Evolutionary conservation across 2,113 vertebrate genomes (phyloP).

Genomic region (Elachura formosa): DNA sequence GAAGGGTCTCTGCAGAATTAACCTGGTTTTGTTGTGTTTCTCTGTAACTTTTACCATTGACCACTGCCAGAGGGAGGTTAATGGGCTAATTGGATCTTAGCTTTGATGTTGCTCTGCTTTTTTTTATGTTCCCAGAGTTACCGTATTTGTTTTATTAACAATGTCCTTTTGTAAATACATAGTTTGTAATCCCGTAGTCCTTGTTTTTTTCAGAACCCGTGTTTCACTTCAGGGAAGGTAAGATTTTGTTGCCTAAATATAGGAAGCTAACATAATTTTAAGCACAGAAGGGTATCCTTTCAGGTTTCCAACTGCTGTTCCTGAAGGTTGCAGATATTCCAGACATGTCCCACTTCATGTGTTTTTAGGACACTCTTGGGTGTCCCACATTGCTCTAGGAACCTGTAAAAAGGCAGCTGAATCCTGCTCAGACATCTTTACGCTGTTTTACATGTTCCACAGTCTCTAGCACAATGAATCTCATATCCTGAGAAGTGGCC

Average conservation of each 20-base stretch:
- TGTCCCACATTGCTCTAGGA: not conserved
- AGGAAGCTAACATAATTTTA: not conserved
- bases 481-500: not conserved
- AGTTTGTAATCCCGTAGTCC: not conserved
- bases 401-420: not conserved
- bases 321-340: not conserved
- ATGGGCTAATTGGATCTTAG: not conserved
- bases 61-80: not conserved
- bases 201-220: not conserved
- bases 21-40: not conserved
- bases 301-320: not conserved
- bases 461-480: not conserved
- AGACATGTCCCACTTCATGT: not conserved
- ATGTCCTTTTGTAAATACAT: not conserved
- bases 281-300: not conserved
- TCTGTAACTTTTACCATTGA: not conserved
- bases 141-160: not conserved
- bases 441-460: not conserved
- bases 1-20: not conserved
- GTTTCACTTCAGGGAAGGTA: not conserved
- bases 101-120: not conserved
- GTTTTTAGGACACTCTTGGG: not conserved
- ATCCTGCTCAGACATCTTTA: not conserved
- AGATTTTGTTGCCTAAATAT: not conserved
- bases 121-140: not conserved